Evolutionary conservation across 1,140 invertebrate genomes (phyloP).

Genomic region (Sitophilus oryzae): DNA sequence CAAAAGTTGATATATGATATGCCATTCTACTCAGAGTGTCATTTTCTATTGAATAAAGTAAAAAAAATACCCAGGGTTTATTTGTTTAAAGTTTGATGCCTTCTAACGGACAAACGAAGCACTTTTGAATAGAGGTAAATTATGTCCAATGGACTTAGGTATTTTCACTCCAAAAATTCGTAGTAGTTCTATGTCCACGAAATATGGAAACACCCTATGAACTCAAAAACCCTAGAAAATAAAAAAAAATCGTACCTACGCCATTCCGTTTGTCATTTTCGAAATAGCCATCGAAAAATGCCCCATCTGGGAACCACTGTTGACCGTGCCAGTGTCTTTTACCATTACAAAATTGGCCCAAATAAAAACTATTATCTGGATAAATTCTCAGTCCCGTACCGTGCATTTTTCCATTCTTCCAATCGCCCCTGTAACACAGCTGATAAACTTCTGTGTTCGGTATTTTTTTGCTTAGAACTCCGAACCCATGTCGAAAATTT

Average conservation of each 20-base stretch:
- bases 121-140: too few relatives aligned
- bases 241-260: conserved; percentile 22
- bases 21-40: too few relatives aligned
- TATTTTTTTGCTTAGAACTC: conserved; percentile 43
- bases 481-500: conserved; percentile 45
- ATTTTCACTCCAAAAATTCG: too few relatives aligned
- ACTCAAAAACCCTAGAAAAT: too few relatives aligned
- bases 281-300: conserved; percentile 54
- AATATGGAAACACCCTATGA: too few relatives aligned
- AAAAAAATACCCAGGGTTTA: too few relatives aligned
- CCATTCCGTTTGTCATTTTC: conserved; percentile 44
- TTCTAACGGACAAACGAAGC: too few relatives aligned
- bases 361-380: conserved; percentile 52
- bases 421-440: conserved; percentile 47
- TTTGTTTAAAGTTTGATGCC: too few relatives aligned
- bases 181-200: too few relatives aligned
- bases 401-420: conserved; percentile 49
- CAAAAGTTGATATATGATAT: too few relatives aligned
- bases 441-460: conserved; percentile 42
- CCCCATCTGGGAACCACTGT: conserved; percentile 52
- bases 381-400: conserved; percentile 53
- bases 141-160: too few relatives aligned
- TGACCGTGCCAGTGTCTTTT: conserved; percentile 58
- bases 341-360: conserved; percentile 56
- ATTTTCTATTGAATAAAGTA: too few relatives aligned